Base-by-base conservation (phyloP, 2,797 vertebrate genomes). In the Sylvia borin region DNA sequence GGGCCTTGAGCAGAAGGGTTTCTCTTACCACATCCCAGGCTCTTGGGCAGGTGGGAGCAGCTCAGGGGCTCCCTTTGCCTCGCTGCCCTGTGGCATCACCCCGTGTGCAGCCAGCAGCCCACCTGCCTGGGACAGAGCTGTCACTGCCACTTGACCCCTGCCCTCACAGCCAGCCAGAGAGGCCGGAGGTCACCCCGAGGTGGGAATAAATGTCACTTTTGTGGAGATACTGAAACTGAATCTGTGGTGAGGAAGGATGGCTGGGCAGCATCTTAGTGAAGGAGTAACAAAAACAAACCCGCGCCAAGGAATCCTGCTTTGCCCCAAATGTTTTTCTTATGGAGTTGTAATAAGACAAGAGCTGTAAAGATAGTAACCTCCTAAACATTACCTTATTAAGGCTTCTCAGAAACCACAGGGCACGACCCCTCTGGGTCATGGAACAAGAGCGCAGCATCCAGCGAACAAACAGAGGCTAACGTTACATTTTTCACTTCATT, bases 311-410 rank as follows among this genome's bases (percentile, higher is more conserved):
- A 96, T 96, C 88, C 90, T 79, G 85, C 94, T 96, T 96, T 96
- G 94, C 95, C 96, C 97, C 92, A 94, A 96, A 97, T 97, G 95
- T 97, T 97, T 95, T 89, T 95, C 96, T 97, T 95, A 89, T 92
- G 93, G 95, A 96, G 96, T 95, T 96, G 95, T 95, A 90, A 97
- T 94, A 96, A 96, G 96, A 97, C 96, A 84, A 51, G 94, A 96
- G 96, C 70, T 97, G 96, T 98, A 97, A 98, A 98, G 96, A 96
- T 96, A 97, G 96, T 96, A 97, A 98, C 97, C 97, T 98, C 98
- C 97, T 98, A 99, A 99, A 99, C 99, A 99, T 99, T 99, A 98
- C 99, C 99, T 99, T 99, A 99, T 99, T 99, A 99, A 99, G 99
- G 97, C 98, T 98, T 98, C 98, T 98, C 96, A 87, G 96, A 97